These are phyloP conservation scores for Autographa gamma DNA, from an alignment of 2,888 invertebrate species.

Conservation along the genomic window DNA sequence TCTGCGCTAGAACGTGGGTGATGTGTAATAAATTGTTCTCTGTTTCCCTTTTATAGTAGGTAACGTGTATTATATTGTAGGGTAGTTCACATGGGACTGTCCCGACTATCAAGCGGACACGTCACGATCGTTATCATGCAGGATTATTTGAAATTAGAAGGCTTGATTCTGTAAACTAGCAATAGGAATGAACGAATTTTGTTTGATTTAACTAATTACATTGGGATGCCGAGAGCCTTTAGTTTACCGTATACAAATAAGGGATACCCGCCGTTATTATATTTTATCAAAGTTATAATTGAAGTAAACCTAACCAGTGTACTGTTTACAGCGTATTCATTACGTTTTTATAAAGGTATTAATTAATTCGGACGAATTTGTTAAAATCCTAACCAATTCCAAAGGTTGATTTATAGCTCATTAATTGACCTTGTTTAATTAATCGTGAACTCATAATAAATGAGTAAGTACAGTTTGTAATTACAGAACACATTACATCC, in stretches of 20 bases:
- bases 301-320: conserved; percentile 27
- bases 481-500: not conserved
- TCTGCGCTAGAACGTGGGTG: conserved; percentile 11
- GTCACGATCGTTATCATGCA: conserved; percentile 41
- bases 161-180: conserved; percentile 27
- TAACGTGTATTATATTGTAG: conserved; percentile 27
- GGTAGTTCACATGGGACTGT: conserved; percentile 40
- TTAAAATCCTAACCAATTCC: not conserved
- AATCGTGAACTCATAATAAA: conserved; percentile 24
- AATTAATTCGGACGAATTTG: conserved; percentile 11
- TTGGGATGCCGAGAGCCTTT: conserved; percentile 12
- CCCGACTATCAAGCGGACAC: conserved; percentile 28
- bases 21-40: conserved; percentile 19
- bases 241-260: conserved; percentile 32
- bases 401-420: conserved; percentile 18
- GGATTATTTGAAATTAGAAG: conserved; percentile 48
- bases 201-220: conserved; percentile 43
- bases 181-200: conserved; percentile 37
- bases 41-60: conserved; percentile 31
- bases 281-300: conserved; percentile 44
- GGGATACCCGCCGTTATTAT: conserved; percentile 30
- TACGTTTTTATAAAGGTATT: conserved; percentile 13
- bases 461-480: conserved; percentile 11
- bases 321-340: conserved; percentile 23
- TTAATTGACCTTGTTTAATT: conserved; percentile 27